Base-by-base conservation (phyloP, 2,888 invertebrate species). In the Zaprionus bogoriensis region DNA sequence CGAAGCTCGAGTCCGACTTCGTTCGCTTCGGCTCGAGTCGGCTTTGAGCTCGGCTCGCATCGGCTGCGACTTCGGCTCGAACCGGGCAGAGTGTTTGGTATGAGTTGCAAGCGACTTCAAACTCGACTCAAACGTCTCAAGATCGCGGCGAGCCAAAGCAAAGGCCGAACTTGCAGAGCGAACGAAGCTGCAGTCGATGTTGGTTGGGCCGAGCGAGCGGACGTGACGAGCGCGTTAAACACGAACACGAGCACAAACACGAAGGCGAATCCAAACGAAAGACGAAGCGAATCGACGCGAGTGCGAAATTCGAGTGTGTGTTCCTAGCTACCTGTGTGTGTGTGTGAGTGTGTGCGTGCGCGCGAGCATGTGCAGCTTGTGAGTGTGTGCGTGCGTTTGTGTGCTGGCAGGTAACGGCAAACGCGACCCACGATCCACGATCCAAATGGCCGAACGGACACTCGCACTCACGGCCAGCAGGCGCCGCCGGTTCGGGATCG, bases 161-260 rank as follows among this genome's bases (percentile, higher is more conserved):
- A 80, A 76, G 80, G 58, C n/a, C 70, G 45, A 79, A 67, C 83
- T 81, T 81, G 87, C 87, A 72, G 87, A 83, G 77, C 74, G 66
- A 12, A 36, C 50, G 64, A 58, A 63, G 59, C 47, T 50, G 63
- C 84, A 89, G 89, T 88, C 82, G 78, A 73, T 76, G 77, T 83
- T 87, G 84, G 77, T 84, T 74, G 78, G 78, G 78, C 81, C 72
- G 74, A 71, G 76, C 69, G 81, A 75, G 64, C 74, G 79, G 89
- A 78, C 79, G 89, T 89, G 67, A 63, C 51, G 65, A 57, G 69
- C 72, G 77, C 70, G 84, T 65, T 38, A 28, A 62, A 42, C 32
- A 19, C 14, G 27, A 44, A 63, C 55, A 55, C 73, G 72, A 62
- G 32, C 32, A 19, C 14, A 14, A 44, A 63, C 55, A 55, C 73